Conservation (phyloP, 1,140 invertebrate genomes). For the Metaphire vulgaris region DNA sequence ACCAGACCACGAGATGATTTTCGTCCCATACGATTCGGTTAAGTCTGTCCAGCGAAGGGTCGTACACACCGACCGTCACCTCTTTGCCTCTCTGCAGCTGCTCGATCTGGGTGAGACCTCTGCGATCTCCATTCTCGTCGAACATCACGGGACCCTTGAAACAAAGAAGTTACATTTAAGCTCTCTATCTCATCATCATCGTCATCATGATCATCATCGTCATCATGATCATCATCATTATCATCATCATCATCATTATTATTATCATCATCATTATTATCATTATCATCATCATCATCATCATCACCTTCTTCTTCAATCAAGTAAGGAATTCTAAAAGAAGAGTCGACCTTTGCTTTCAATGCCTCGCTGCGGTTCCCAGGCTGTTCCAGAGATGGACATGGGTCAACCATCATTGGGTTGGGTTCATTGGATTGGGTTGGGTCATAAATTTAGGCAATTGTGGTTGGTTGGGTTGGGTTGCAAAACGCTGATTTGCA, state of each 20-base stretch:
- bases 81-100: conserved; percentile 22
- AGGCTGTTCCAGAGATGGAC: too few relatives aligned
- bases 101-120: conserved; percentile 25
- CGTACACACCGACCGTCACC: conserved; percentile 24
- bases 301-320: conserved; percentile 7
- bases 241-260: conserved; percentile 14
- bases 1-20: conserved; percentile 20
- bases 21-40: conserved; percentile 21
- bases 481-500: too few relatives aligned
- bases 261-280: conserved; percentile 11
- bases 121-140: conserved; percentile 25
- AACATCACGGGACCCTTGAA: conserved; percentile 28
- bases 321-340: too few relatives aligned
- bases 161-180: not conserved
- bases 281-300: conserved; percentile 16
- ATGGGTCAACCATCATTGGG: not conserved
- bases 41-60: not conserved
- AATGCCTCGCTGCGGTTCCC: too few relatives aligned
- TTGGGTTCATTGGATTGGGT: too few relatives aligned
- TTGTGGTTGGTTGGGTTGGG: too few relatives aligned
- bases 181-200: too few relatives aligned
- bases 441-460: too few relatives aligned
- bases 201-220: conserved; percentile 1
- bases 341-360: too few relatives aligned
- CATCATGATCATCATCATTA: not conserved